These are phyloP conservation scores for Lasioglossum morio DNA, from an alignment of 2,888 invertebrate genomes.

Conservation along the genomic window DNA sequence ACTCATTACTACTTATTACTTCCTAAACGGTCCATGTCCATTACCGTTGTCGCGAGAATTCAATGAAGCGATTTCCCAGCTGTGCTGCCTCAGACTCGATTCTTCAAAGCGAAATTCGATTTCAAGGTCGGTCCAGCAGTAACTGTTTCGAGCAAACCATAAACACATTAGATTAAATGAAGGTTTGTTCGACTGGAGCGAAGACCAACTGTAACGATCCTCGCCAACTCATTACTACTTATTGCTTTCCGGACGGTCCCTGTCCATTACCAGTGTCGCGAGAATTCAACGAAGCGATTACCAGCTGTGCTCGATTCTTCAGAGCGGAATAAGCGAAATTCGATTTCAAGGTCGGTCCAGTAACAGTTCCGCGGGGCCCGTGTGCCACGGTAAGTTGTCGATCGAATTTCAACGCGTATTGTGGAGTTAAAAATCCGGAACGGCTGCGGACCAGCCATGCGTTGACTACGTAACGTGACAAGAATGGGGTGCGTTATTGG, in stretches of 20 bases:
- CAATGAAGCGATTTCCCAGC: too few relatives aligned
- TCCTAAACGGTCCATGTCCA: not conserved
- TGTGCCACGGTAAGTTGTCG: not conserved
- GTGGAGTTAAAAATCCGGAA: constrained; percentile 37
- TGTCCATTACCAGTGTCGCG: not conserved
- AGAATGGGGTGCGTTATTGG: constrained; percentile 61
- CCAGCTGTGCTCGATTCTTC: not conserved
- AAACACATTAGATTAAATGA: too few relatives aligned
- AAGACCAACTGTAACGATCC: not conserved
- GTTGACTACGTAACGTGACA: constrained; percentile 46
- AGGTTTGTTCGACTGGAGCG: not conserved
- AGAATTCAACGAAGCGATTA: not conserved
- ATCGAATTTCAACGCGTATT: constrained; percentile 12
- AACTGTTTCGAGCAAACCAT: too few relatives aligned
- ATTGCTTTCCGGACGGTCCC: not conserved
- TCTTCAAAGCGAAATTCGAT: too few relatives aligned
- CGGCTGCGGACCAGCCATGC: constrained; percentile 9
- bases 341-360: constrained; percentile 5
- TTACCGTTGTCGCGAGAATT: too few relatives aligned
- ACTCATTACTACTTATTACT: not conserved
- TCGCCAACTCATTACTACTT: not conserved
- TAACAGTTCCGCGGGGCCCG: not conserved
- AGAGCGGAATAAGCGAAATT: not conserved
- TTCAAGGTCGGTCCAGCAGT: too few relatives aligned
- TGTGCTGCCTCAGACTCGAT: too few relatives aligned